Evolutionary conservation across 2,113 vertebrate genomes (phyloP).

Genomic region (Limnothrissa miodon): DNA sequence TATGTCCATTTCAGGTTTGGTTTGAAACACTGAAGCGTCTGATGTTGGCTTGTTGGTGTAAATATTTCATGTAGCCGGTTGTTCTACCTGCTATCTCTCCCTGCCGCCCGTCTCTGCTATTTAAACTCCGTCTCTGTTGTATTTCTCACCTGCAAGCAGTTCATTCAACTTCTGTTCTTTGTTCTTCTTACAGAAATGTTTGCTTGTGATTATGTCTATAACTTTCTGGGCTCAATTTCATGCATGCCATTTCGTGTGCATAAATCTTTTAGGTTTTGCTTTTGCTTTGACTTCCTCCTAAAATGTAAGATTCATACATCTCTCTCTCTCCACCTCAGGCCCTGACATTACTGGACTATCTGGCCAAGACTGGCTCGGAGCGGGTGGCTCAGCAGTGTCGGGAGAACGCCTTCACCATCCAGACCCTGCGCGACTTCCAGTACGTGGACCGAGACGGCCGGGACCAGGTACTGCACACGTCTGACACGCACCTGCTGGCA

Average conservation of each 20-base stretch:
- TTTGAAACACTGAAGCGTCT: background rate
- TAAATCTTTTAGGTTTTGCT: too few relatives aligned
- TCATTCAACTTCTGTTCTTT: too few relatives aligned
- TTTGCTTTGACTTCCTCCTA: too few relatives aligned
- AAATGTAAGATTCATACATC: too few relatives aligned
- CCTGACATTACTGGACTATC: constrained; percentile 90
- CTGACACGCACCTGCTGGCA: too few relatives aligned
- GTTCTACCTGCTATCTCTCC: background rate
- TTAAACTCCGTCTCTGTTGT: too few relatives aligned
- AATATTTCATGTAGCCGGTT: background rate
- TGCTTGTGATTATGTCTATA: too few relatives aligned
- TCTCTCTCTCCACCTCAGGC: constrained; percentile 59
- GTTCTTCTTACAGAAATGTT: too few relatives aligned
- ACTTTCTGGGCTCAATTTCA: too few relatives aligned
- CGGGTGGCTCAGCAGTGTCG: constrained; percentile 92
- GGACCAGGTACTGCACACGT: constrained; percentile 73
- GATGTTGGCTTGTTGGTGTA: background rate
- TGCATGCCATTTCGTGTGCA: too few relatives aligned
- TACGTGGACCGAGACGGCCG: constrained; percentile 89
- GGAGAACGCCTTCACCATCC: constrained; percentile 91
- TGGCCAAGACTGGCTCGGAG: constrained; percentile 93
- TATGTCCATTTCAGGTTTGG: background rate
- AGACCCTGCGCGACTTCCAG: constrained; percentile 94
- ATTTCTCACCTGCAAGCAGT: background rate
- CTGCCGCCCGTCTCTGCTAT: background rate